A percentile compares a stretch with the other conserved stretches of the same genome.
Conservation (phyloP, 37 sponge, comb jelly and placozoan genomes). For the Cladorhizidae sp. region DNA sequence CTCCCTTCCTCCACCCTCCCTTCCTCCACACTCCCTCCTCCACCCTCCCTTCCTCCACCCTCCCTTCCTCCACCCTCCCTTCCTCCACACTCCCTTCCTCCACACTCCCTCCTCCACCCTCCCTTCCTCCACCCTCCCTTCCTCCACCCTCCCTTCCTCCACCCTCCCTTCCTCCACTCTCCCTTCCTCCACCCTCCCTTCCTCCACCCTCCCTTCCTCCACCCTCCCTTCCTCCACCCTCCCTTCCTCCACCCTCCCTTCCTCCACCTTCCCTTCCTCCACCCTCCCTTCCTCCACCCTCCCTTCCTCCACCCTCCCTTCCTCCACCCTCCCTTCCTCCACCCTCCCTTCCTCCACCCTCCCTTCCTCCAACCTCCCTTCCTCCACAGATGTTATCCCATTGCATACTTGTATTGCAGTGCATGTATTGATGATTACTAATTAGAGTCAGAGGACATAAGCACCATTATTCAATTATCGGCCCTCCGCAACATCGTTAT, state of each 20-base stretch:
- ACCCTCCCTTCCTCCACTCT: background rate
- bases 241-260: constrained; percentile 14
- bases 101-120: no score
- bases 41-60: background rate
- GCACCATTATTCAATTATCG: no score
- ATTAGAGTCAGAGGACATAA: no score
- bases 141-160: background rate
- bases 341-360: background rate
- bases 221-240: no score
- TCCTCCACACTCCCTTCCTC: background rate
- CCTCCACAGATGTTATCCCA: background rate
- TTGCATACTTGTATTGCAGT: background rate
- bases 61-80: constrained; percentile 2
- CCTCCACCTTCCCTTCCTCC: background rate
- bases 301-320: background rate
- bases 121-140: no score
- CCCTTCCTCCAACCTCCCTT: no score
- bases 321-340: background rate
- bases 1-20: no score
- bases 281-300: constrained; percentile 8
- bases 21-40: no score
- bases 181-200: background rate
- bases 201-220: background rate
- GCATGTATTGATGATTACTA: no score
- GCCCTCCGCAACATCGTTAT: no score